Conservation (phyloP, 2,113 vertebrate genomes). For the Caranx melampygus region DNA sequence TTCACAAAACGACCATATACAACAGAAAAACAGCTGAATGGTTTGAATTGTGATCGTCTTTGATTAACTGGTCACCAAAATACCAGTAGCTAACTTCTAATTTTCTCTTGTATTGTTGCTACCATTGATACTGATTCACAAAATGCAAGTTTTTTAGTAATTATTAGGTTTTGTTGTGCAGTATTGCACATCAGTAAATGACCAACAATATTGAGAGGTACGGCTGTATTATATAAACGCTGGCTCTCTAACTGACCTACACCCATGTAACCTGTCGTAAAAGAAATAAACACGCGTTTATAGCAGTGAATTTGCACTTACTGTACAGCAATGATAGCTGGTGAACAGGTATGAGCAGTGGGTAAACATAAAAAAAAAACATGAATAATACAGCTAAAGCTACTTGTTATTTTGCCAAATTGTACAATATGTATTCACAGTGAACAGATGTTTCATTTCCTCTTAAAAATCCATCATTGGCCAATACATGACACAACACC, state of each 20-base stretch:
- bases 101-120: too few species aligned
- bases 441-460: slow-evolving; percentile 33
- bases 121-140: too few species aligned
- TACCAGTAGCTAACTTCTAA: too few species aligned
- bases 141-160: too few species aligned
- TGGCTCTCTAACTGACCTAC: not conserved
- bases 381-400: not conserved
- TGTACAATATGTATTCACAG: not conserved
- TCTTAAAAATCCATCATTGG: not conserved
- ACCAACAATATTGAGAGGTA: too few species aligned
- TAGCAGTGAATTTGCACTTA: too few species aligned
- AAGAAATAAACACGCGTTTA: too few species aligned
- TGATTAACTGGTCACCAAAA: too few species aligned
- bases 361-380: not conserved
- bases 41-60: too few species aligned
- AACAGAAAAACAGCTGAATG: too few species aligned
- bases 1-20: too few species aligned
- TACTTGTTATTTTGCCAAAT: not conserved
- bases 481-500: not conserved
- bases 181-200: not conserved
- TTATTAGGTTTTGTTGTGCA: too few species aligned
- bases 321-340: not conserved
- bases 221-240: not conserved
- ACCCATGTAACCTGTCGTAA: not conserved
- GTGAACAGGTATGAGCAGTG: not conserved